Percentiles rank a stretch among this genome's conserved stretches.
Conservation (phyloP, 2,888 invertebrate genomes). For the Pteria penguin region DNA sequence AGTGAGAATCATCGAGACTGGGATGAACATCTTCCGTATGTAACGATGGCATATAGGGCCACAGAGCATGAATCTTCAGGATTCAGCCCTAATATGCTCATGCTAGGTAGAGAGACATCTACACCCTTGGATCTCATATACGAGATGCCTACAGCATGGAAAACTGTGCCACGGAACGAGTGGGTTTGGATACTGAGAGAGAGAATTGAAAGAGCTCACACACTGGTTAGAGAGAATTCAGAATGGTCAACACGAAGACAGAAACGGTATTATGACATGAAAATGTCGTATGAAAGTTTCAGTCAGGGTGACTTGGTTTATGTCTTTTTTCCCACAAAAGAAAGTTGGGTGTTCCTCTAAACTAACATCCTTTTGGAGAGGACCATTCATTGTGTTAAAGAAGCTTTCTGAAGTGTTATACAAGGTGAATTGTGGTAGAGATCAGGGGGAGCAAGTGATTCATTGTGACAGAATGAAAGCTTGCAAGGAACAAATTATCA, state of each 20-base stretch:
- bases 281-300: slow-evolving; percentile 27
- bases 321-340: slow-evolving; percentile 34
- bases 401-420: slow-evolving; percentile 40
- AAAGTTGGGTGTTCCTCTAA: slow-evolving; percentile 34
- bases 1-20: slow-evolving; percentile 6
- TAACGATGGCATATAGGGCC: slow-evolving; percentile 14
- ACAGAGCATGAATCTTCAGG: slow-evolving; percentile 22
- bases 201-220: slow-evolving; percentile 6
- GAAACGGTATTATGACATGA: slow-evolving; percentile 29
- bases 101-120: slow-evolving; percentile 21
- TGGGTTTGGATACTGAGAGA: slow-evolving; percentile 5
- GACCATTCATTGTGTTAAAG: too few species aligned
- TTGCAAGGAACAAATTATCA: slow-evolving; percentile 18
- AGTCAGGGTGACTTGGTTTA: slow-evolving; percentile 24
- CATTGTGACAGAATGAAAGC: slow-evolving; percentile 38
- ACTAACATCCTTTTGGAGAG: slow-evolving; percentile 37
- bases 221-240: slow-evolving; percentile 8
- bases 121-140: slow-evolving; percentile 13
- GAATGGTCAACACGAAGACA: slow-evolving; percentile 27
- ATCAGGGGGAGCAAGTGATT: slow-evolving; percentile 20
- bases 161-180: background rate
- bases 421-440: slow-evolving; percentile 34
- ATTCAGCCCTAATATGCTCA: slow-evolving; percentile 10
- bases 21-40: slow-evolving; percentile 10
- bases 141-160: slow-evolving; percentile 6